Evolutionary conservation across 2,113 vertebrate species (phyloP).

Genomic region (Proteles cristata): DNA sequence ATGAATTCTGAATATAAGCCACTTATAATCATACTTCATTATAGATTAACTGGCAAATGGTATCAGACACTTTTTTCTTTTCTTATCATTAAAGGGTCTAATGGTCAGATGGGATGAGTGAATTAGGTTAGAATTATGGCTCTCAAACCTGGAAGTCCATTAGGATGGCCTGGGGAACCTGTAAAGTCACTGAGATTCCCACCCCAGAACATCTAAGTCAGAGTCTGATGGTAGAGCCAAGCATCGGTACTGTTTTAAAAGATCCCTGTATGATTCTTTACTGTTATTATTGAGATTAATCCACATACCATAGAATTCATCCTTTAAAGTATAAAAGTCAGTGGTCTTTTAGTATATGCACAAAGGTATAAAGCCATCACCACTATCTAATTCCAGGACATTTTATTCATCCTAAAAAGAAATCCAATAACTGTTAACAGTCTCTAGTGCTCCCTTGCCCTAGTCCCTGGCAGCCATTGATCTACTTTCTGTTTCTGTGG

Average conservation of each 20-base stretch:
- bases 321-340: neutral
- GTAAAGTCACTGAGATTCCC: neutral
- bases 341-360: conserved; percentile 17
- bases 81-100: neutral
- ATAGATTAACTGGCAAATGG: neutral
- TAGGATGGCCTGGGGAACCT: neutral
- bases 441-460: neutral
- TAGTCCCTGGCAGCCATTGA: neutral
- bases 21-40: neutral
- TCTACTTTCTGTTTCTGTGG: neutral
- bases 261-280: neutral
- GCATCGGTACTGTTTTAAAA: neutral
- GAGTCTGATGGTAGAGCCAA: neutral
- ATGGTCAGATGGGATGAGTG: neutral
- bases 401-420: neutral
- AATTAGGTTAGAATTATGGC: neutral
- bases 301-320: neutral
- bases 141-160: neutral
- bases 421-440: neutral
- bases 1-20: neutral
- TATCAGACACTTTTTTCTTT: neutral
- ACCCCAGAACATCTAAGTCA: neutral
- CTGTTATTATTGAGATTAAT: neutral
- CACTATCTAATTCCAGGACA: neutral
- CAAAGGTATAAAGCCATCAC: neutral